Evolutionary conservation across 2,113 vertebrate species (phyloP).

Genomic region (Trematocara stigmaticum): DNA sequence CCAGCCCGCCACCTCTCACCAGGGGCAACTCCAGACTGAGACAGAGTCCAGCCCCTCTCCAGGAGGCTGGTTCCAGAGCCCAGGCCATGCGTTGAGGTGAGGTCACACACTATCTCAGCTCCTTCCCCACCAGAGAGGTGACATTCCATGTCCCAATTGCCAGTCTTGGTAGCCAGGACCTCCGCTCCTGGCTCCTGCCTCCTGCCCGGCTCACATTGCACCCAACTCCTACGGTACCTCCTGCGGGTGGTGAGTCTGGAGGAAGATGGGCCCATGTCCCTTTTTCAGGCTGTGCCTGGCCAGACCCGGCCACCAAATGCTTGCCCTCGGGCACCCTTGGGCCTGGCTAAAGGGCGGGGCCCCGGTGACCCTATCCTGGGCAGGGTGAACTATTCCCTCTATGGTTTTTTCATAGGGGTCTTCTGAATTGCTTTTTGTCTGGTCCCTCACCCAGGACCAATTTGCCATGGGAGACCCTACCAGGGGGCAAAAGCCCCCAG

Average conservation of each 20-base stretch:
- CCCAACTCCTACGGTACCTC: rapidly evolving
- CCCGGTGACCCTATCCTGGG: too few species aligned
- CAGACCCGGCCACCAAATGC: too few species aligned
- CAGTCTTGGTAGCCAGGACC: background rate
- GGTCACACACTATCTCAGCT: background rate
- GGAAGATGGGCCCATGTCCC: background rate
- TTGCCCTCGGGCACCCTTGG: too few species aligned
- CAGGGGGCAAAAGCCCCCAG: too few species aligned
- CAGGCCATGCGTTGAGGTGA: background rate
- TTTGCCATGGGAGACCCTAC: too few species aligned
- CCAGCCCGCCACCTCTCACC: background rate
- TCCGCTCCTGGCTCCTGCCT: background rate
- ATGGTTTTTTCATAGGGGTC: background rate
- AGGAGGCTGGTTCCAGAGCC: background rate
- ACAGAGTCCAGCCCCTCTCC: background rate
- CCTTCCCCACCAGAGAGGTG: background rate
- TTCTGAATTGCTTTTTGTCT: background rate
- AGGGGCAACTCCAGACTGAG: background rate
- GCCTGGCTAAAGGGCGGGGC: too few species aligned
- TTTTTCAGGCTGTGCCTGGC: too few species aligned
- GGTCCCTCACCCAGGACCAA: too few species aligned
- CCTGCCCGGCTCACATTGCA: background rate
- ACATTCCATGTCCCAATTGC: background rate
- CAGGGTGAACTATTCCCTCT: background rate
- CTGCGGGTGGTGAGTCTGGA: background rate